phyloP scores from a whole-genome alignment of 1,140 invertebrate species.

The Cherax quadricarinatus region DNA sequence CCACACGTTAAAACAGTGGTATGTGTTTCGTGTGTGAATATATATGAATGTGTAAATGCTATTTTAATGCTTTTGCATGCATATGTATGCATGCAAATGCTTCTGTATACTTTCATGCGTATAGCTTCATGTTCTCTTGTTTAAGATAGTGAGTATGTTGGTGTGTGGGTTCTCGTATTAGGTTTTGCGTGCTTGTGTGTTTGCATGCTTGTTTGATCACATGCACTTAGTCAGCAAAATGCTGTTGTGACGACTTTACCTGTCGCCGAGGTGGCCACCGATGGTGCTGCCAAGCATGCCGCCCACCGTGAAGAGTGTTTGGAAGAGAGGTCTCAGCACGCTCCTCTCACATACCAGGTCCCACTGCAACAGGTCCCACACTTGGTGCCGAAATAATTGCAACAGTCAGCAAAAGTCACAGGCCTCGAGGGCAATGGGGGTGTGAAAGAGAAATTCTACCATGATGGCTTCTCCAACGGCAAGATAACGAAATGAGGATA shows the following conservation, averaged over 20 bases:
- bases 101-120: neutral
- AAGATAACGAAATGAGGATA: too few species aligned
- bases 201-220: too few species aligned
- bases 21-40: too few species aligned
- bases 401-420: neutral
- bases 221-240: too few species aligned
- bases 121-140: too few species aligned
- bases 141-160: neutral
- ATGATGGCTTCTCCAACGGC: too few species aligned
- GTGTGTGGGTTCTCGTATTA: neutral
- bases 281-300: conserved; percentile 23
- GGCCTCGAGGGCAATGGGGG: neutral
- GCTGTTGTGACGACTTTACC: neutral
- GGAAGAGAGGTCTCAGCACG: conserved; percentile 17
- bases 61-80: neutral
- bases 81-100: neutral
- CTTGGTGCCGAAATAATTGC: conserved; percentile 9
- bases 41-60: too few species aligned
- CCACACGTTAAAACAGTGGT: too few species aligned
- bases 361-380: conserved; percentile 30
- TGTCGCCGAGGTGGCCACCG: conserved; percentile 27
- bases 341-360: conserved; percentile 38
- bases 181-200: too few species aligned
- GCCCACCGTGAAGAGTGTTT: conserved; percentile 27
- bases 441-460: too few species aligned